Conservation (phyloP, 2,888 invertebrate species). For the Schizaphis graminum region DNA sequence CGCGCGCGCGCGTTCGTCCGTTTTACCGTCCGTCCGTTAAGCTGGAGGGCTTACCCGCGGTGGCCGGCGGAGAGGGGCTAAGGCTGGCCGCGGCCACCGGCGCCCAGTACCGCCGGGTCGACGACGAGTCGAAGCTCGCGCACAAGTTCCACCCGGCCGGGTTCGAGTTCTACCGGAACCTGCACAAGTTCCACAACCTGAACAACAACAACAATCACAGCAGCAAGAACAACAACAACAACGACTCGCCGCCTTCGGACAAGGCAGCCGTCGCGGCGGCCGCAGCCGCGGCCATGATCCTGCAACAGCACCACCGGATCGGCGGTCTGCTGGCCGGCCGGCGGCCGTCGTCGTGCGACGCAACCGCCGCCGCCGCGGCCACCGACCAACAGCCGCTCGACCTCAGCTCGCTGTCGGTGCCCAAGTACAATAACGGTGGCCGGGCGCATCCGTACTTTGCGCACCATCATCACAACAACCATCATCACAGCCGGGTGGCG, state of each 20-base stretch:
- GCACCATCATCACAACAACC: conserved; percentile 28
- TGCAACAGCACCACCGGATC: conserved; percentile 57
- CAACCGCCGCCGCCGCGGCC: conserved; percentile 31
- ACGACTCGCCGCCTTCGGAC: conserved; percentile 63
- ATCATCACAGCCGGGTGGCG: background rate
- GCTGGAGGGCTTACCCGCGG: conserved; percentile 64
- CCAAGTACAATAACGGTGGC: conserved; percentile 56
- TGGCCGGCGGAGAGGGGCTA: conserved; percentile 63
- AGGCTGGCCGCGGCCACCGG: conserved; percentile 62
- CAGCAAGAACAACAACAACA: conserved; percentile 65
- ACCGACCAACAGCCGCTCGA: conserved; percentile 58
- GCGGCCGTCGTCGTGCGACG: conserved; percentile 37
- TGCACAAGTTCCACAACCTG: conserved; percentile 61
- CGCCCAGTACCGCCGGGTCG: conserved; percentile 60
- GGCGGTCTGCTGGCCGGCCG: conserved; percentile 40
- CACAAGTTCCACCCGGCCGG: conserved; percentile 57
- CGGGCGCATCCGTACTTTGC: conserved; percentile 60
- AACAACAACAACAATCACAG: conserved; percentile 58
- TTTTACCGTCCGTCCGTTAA: conserved; percentile 31
- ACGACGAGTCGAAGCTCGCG: conserved; percentile 40
- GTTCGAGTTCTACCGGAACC: conserved; percentile 60
- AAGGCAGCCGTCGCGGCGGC: conserved; percentile 45
- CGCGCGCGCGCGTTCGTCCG: background rate
- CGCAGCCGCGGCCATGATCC: conserved; percentile 57
- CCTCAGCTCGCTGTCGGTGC: conserved; percentile 62